Conservation (phyloP, 2,797 vertebrate genomes). For the Taeniopygia guttata region DNA sequence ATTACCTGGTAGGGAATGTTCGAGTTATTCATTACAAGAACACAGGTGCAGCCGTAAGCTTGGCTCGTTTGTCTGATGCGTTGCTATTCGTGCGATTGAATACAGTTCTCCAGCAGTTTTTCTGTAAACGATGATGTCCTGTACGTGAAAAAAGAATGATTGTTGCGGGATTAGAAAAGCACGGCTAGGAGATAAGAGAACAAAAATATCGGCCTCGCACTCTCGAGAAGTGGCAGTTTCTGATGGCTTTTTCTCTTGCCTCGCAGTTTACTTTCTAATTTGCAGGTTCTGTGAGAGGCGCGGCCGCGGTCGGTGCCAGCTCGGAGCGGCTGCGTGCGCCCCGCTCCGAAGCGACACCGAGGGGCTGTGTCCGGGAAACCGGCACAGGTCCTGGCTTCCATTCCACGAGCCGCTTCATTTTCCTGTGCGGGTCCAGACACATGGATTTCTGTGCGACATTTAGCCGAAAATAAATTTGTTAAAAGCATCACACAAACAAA, state of each 20-base stretch:
- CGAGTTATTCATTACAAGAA: not conserved
- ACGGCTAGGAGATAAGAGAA: not conserved
- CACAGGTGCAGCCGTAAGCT: not conserved
- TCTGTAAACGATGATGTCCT: not conserved
- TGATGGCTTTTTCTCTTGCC: not conserved
- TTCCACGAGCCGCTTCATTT: not conserved
- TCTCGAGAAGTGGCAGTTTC: not conserved
- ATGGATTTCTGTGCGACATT: not conserved
- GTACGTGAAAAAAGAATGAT: not conserved
- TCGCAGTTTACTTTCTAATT: not conserved
- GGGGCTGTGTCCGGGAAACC: not conserved
- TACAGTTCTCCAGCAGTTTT: not conserved
- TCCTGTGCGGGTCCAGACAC: not conserved
- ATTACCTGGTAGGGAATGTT: not conserved
- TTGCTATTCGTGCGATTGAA: not conserved
- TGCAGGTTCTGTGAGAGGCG: not conserved
- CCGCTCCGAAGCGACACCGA: not conserved
- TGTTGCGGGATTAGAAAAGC: not conserved
- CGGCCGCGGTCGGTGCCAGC: not conserved
- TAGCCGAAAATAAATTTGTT: not conserved
- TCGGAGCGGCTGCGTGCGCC: not conserved
- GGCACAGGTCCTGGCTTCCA: fast-evolving
- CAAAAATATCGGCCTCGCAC: not conserved
- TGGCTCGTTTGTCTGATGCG: not conserved
- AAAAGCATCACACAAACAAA: not conserved